Evolutionary conservation across 2,113 vertebrate species (phyloP), one percentile per base, ranked within the genome.

Genomic region (Amblyopsis rosae): DNA sequence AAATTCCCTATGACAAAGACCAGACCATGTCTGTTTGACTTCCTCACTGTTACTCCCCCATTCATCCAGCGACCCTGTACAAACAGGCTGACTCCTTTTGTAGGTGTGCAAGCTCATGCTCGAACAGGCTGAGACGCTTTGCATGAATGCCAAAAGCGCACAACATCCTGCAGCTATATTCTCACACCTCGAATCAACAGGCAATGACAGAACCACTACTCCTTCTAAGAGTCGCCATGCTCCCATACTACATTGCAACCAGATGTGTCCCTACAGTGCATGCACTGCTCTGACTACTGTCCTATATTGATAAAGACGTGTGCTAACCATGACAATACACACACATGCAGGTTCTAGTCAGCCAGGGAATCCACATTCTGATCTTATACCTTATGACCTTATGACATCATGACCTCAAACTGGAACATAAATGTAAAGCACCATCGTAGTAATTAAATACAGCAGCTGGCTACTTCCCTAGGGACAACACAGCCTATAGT

Each of bases 391-490:
- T 8, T 6, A 41, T 41, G 35, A 41, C 35, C 35, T 41, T 41
- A 41, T 41, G 35, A 41, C 35, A 3, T 41, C 35, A 41, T 41
- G 35, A 41, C 35, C 35, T 41, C 35, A 41, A 8, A 82, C 65
- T 72, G 65, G 13, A 46, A 56, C 61, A 47, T 46, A 72, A 72
- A 26, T 73, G 26, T 57, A 59, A 67, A 69, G 55, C 64, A 69
- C 75, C 17, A 55, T 80, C 72, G 67, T 47, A 65, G 55, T 70
- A 66, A 85, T 62, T 85, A 70, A 62, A 82, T 80, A 77, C 65
- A 83, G 60, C 66, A 75, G 76, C 71, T 81, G 54, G 54, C 71
- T 70, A 72, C 65, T 62, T 76, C 76, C 68, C 74, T 10, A n/a
- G 60, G 73, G 79, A 73, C 61, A 55, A 59, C 53, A 46, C 56